Percentiles rank a stretch among this genome's conserved stretches.
Evolutionary conservation across 2,113 vertebrate genomes (phyloP).

Genomic region (Uria aalge): DNA sequence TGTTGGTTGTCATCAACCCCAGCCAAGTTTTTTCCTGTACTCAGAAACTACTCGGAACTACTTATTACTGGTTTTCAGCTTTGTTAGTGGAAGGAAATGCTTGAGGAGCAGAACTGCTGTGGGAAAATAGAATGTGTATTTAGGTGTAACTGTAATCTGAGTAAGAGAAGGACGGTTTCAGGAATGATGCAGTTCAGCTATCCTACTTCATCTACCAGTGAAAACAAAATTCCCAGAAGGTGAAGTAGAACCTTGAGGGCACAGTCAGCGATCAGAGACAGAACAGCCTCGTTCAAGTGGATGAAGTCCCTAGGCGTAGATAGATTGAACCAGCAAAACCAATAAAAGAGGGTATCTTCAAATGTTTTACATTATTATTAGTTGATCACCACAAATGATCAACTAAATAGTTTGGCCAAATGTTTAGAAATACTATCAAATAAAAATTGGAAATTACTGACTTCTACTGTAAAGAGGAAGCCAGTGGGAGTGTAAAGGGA

Average conservation of each 20-base stretch:
- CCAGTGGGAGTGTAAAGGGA: neutral
- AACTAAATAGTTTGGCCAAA: neutral
- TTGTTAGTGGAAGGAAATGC: neutral
- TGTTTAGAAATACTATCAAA: neutral
- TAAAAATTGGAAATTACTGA: neutral
- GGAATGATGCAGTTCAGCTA: neutral
- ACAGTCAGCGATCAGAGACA: neutral
- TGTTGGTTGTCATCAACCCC: neutral
- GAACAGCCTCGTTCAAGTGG: neutral
- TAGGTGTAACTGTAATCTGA: neutral
- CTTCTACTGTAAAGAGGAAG: neutral
- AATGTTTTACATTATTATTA: neutral
- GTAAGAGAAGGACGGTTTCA: neutral
- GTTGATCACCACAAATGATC: neutral
- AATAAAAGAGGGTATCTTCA: neutral
- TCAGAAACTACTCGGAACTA: neutral
- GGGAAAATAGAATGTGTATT: neutral
- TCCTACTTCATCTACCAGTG: neutral
- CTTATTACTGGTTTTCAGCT: neutral
- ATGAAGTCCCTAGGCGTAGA: neutral
- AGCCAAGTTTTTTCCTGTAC: neutral
- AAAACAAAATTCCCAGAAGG: neutral
- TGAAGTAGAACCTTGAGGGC: neutral
- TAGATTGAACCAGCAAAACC: neutral
- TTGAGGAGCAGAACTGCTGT: neutral